phyloP scores from a whole-genome alignment of 2,113 vertebrate genomes.

The Sylvilagus bachmani region DNA sequence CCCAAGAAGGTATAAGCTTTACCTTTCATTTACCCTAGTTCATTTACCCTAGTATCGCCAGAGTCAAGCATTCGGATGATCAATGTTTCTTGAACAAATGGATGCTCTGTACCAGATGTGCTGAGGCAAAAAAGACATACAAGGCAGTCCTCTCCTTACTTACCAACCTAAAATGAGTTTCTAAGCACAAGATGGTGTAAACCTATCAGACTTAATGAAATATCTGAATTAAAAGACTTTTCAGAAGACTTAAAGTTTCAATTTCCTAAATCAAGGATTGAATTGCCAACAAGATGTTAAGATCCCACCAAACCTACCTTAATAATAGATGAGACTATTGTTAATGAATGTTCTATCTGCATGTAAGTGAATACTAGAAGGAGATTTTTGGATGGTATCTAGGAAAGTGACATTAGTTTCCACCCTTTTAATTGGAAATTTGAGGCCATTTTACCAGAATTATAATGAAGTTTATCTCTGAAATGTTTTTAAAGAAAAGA shows the following conservation, averaged over 20 bases:
- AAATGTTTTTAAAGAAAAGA: background rate
- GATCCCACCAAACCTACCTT: background rate
- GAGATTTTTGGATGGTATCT: background rate
- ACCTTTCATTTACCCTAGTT: background rate
- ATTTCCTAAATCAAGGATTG: background rate
- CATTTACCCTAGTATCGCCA: background rate
- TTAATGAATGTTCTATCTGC: conserved; percentile 1
- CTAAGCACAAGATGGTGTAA: background rate
- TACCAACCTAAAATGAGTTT: background rate
- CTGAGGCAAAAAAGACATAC: background rate
- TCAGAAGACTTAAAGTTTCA: background rate
- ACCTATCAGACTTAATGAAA: conserved; percentile 5
- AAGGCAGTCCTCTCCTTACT: background rate
- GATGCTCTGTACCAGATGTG: background rate
- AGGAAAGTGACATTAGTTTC: background rate
- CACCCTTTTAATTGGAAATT: background rate
- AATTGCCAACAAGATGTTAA: background rate
- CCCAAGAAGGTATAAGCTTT: background rate
- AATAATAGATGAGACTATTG: background rate
- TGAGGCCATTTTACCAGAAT: background rate
- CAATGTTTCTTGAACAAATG: conserved; percentile 4
- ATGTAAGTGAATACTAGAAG: background rate
- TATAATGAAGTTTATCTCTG: background rate
- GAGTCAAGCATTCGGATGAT: background rate
- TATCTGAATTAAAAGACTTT: conserved; percentile 47